Conservation (phyloP, 1,140 invertebrate species). For the Drosophila baimaii region DNA sequence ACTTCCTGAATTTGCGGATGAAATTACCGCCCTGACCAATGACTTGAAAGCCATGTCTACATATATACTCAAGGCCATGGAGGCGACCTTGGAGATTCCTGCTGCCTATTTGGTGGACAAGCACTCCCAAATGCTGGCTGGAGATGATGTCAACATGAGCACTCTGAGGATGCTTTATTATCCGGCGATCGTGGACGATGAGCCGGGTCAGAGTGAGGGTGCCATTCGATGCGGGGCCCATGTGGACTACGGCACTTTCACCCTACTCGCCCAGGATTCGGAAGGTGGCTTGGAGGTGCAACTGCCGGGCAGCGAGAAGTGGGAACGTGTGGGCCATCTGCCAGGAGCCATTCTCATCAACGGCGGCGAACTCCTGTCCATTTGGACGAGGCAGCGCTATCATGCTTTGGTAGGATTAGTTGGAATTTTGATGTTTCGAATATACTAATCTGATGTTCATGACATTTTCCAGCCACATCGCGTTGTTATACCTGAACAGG, state of each 20-base stretch:
- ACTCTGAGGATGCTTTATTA: conserved; percentile 88
- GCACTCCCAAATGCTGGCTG: conserved; percentile 87
- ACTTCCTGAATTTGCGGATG: conserved; percentile 87
- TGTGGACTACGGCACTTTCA: conserved; percentile 90
- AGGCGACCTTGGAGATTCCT: conserved; percentile 85
- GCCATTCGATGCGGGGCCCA: conserved; percentile 89
- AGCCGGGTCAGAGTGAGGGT: conserved; percentile 82
- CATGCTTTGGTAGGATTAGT: conserved; percentile 87
- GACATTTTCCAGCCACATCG: conserved; percentile 87
- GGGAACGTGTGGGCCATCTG: conserved; percentile 90
- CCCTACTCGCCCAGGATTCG: conserved; percentile 89
- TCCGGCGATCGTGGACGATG: conserved; percentile 87
- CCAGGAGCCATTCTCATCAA: conserved; percentile 92
- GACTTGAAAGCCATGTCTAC: conserved; percentile 88
- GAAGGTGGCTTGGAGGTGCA: conserved; percentile 87
- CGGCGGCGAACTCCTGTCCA: conserved; percentile 90
- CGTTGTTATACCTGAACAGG: conserved; percentile 88
- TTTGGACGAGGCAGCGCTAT: conserved; percentile 90
- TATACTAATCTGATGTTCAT: not conserved
- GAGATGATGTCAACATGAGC: conserved; percentile 87
- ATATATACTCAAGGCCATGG: conserved; percentile 87
- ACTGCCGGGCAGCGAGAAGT: conserved; percentile 88
- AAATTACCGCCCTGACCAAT: conserved; percentile 86
- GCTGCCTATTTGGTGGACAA: conserved; percentile 85
- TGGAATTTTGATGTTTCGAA: not conserved